These are phyloP conservation scores for Trachelus stipa DNA, from an alignment of 2,888 invertebrate species.

Conservation along the genomic window DNA sequence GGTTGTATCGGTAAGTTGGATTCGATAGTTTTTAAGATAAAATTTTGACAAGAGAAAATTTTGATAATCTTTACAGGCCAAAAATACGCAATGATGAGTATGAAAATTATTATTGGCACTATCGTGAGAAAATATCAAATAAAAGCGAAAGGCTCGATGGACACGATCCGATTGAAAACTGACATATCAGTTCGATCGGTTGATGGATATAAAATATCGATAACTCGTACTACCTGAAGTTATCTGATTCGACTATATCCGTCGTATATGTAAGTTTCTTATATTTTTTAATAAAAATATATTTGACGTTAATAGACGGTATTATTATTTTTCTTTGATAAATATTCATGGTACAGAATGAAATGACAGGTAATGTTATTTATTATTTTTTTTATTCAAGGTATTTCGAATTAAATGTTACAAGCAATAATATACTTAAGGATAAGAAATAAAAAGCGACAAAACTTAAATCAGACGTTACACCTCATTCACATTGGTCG, in stretches of 20 bases:
- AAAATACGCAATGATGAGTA: slow-evolving; percentile 39
- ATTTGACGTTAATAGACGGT: not conserved
- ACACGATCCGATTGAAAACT: slow-evolving; percentile 11
- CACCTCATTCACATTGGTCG: slow-evolving; percentile 51
- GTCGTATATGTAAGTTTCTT: not conserved
- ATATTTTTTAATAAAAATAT: not conserved
- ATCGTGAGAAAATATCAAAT: slow-evolving; percentile 34
- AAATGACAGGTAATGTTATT: slow-evolving; percentile 42
- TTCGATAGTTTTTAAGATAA: not conserved
- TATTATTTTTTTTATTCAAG: slow-evolving; percentile 56
- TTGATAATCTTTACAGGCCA: slow-evolving; percentile 28
- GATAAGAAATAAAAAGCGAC: slow-evolving; percentile 56
- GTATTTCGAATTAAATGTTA: slow-evolving; percentile 54
- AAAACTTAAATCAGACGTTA: slow-evolving; percentile 54
- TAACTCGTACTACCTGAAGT: slow-evolving; percentile 1
- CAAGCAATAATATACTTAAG: slow-evolving; percentile 56
- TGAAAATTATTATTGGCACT: slow-evolving; percentile 41
- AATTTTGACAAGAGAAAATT: not conserved
- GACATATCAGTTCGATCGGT: slow-evolving; percentile 17
- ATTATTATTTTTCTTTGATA: no score
- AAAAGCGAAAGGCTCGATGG: not conserved
- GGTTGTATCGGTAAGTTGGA: not conserved
- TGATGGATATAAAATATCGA: slow-evolving; percentile 20
- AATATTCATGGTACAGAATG: not conserved
- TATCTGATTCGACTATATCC: not conserved